These are phyloP conservation scores for Galendromus occidentalis DNA, from an alignment of 1,140 invertebrate genomes.

Conservation along the genomic window DNA sequence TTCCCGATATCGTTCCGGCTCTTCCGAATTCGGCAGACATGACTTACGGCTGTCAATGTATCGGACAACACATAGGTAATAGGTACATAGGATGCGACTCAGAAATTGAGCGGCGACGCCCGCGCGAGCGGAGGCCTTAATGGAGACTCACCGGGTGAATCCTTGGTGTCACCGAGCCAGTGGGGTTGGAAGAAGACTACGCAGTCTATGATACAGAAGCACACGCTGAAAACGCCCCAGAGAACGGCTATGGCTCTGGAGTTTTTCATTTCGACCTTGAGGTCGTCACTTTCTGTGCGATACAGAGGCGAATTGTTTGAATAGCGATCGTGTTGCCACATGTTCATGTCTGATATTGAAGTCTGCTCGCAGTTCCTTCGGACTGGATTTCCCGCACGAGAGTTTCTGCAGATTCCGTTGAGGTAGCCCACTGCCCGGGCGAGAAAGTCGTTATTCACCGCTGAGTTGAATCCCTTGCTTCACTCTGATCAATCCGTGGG, in stretches of 20 bases:
- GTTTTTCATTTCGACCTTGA: constrained; percentile 33
- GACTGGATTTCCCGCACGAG: no score
- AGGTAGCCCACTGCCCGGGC: no score
- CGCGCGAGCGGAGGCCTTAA: constrained; percentile 83
- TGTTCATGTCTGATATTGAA: background rate
- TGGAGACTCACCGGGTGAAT: constrained; percentile 66
- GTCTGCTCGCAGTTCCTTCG: no score
- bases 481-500: no score
- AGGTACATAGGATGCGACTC: background rate
- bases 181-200: constrained; percentile 88
- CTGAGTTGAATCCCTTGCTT: no score
- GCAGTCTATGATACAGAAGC: constrained; percentile 81
- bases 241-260: constrained; percentile 84
- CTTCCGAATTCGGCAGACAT: no score
- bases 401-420: no score
- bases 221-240: constrained; percentile 87
- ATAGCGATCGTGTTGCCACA: constrained; percentile 8
- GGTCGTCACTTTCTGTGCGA: constrained; percentile 8
- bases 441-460: no score
- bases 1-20: no score
- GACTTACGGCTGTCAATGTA: no score
- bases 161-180: constrained; percentile 57
- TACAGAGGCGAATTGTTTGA: constrained; percentile 2
- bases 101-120: background rate
- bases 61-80: background rate